Evolutionary conservation across 2,113 vertebrate species (phyloP).

Genomic region (Tupaia tana): DNA sequence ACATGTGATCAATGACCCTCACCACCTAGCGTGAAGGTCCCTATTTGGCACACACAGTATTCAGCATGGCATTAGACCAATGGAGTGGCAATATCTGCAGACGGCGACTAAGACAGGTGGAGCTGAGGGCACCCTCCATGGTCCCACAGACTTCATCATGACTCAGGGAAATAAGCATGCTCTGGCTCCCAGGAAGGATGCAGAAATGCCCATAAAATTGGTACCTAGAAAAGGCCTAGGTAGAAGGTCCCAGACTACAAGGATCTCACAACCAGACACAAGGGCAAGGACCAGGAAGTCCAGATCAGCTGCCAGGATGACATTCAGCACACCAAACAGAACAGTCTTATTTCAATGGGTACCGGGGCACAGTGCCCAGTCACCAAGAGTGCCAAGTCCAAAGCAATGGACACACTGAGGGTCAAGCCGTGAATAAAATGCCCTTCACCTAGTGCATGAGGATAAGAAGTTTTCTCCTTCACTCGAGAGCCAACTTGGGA

Average conservation of each 20-base stretch:
- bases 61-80: background rate
- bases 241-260: background rate
- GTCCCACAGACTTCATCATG: background rate
- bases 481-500: background rate
- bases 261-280: background rate
- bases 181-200: background rate
- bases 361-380: slow-evolving; percentile 42
- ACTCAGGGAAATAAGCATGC: background rate
- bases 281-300: background rate
- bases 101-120: background rate
- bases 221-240: background rate
- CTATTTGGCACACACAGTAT: background rate
- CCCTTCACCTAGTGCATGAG: background rate
- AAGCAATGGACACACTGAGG: background rate
- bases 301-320: slow-evolving; percentile 53
- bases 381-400: slow-evolving; percentile 35
- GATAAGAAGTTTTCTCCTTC: background rate
- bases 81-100: background rate
- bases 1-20: background rate
- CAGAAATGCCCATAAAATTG: background rate
- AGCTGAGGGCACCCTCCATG: background rate
- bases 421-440: slow-evolving; percentile 35
- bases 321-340: slow-evolving; percentile 47
- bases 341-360: slow-evolving; percentile 28
- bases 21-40: background rate